Evolutionary conservation across 2,797 vertebrate genomes (phyloP).

Genomic region (Phrynocephalus vlangalii): DNA sequence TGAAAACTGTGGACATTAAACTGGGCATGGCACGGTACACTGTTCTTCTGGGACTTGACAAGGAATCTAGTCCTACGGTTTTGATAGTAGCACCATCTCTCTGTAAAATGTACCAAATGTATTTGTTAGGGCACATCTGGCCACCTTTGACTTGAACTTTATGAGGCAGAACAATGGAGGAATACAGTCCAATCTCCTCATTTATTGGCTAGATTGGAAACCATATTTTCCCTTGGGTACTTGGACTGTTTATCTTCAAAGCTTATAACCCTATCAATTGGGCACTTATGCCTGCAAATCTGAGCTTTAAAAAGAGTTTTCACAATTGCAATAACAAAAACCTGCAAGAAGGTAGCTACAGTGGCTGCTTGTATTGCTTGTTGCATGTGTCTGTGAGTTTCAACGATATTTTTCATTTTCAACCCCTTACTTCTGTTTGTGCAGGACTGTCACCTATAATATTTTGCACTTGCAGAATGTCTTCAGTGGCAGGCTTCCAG

Average conservation of each 20-base stretch:
- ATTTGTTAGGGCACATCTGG: not conserved
- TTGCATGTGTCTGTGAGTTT: slow-evolving; percentile 10
- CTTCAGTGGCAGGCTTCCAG: slow-evolving; percentile 54
- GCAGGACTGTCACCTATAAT: slow-evolving; percentile 6
- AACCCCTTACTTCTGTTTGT: slow-evolving; percentile 19
- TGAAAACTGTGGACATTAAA: not conserved
- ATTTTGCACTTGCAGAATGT: slow-evolving; percentile 42
- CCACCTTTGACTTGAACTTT: slow-evolving; percentile 1
- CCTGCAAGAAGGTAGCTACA: not conserved
- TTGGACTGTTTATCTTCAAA: slow-evolving; percentile 32
- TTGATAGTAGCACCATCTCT: slow-evolving; percentile 1
- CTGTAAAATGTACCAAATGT: not conserved
- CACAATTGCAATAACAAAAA: not conserved
- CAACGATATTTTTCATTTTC: not conserved
- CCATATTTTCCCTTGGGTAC: not conserved
- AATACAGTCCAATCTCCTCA: accelerated
- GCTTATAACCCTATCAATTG: not conserved
- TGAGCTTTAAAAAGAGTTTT: not conserved
- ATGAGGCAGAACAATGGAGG: not conserved
- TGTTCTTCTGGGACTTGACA: slow-evolving; percentile 20
- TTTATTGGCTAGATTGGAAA: not conserved
- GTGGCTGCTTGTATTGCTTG: slow-evolving; percentile 5
- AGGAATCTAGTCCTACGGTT: slow-evolving; percentile 6
- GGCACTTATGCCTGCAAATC: not conserved
- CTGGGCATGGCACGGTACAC: not conserved